Base-by-base conservation (phyloP, 2,888 invertebrate species). In the Agriopis aurantiaria region DNA sequence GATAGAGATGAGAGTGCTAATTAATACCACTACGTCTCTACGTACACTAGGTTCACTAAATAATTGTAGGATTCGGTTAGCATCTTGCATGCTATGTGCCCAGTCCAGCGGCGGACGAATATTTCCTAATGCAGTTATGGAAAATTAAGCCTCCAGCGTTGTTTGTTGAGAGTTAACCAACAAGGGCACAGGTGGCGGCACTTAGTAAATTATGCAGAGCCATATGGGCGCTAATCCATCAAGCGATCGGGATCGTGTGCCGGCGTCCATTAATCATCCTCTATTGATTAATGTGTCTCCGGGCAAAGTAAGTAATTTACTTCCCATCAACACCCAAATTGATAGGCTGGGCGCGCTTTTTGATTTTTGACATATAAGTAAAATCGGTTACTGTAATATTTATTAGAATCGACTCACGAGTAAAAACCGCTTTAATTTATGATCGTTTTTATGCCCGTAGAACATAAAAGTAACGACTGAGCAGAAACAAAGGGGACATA, bases 141-240 rank as follows among this genome's bases (percentile, higher is more conserved):
- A 64, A 72, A 70, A 73, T 65, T 73, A 70, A 66, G 72, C 59
- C 60, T 73, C 66, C 64, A 65, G 61, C 63, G 57, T 75, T 67
- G 71, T 73, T 81, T 82, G 81, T 78, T 76, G 71, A 71, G 68
- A 77, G 76, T 74, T 75, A 82, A 84, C 83, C 82, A 82, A 83
- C 84, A 84, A 83, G 83, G 82, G 81, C 88, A 84, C 92, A 93
- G 92, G 91, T 92, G 92, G 86, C 79, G 78, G 86, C 89, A 88
- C 88, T 90, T 85, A 88, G 88, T 88, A 88, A 90, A 92, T 93
- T 92, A 93, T 92, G 91, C 92, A 88, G 88, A 88, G 86, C 88
- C 92, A 91, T 91, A 91, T 91, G 93, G 91, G 82, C 85, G 88
- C 91, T 92, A 94, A 93, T 93, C 92, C 92, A 93, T 94, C 93